Evolutionary conservation across 2,888 invertebrate genomes (phyloP).

Genomic region (Macrosiphum euphorbiae): DNA sequence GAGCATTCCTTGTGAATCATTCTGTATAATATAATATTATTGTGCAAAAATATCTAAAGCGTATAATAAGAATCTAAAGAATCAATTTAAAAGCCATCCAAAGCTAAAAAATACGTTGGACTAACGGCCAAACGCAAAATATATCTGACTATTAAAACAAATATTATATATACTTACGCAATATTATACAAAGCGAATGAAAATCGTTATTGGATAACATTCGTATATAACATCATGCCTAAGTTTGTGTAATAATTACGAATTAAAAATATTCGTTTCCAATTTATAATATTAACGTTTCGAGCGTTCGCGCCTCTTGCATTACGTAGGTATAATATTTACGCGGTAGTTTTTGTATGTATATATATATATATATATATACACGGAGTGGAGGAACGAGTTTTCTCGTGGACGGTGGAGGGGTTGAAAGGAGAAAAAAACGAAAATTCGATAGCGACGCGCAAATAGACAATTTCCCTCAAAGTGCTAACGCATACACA

Average conservation of each 20-base stretch:
- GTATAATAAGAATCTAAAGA: background rate
- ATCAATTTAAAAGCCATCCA: background rate
- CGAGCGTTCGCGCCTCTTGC: background rate
- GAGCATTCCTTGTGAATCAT: no score
- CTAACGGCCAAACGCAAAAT: no score
- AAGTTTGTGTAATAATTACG: no score
- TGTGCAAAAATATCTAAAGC: background rate
- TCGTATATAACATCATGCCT: background rate
- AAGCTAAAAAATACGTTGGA: background rate
- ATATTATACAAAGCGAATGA: background rate
- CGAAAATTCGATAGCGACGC: background rate
- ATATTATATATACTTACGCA: background rate
- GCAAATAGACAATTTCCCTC: constrained; percentile 21
- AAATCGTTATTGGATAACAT: background rate
- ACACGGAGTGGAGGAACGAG: background rate
- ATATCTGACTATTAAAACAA: no score
- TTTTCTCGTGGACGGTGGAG: background rate
- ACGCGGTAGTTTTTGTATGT: background rate
- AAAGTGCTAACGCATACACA: background rate
- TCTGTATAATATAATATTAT: no score
- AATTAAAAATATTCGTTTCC: background rate
- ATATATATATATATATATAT: background rate
- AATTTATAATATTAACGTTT: background rate
- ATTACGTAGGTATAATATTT: background rate
- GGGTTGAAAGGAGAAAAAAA: background rate